phyloP scores from a whole-genome alignment of 2,797 vertebrate genomes.

The Zenarchopterus dispar region DNA sequence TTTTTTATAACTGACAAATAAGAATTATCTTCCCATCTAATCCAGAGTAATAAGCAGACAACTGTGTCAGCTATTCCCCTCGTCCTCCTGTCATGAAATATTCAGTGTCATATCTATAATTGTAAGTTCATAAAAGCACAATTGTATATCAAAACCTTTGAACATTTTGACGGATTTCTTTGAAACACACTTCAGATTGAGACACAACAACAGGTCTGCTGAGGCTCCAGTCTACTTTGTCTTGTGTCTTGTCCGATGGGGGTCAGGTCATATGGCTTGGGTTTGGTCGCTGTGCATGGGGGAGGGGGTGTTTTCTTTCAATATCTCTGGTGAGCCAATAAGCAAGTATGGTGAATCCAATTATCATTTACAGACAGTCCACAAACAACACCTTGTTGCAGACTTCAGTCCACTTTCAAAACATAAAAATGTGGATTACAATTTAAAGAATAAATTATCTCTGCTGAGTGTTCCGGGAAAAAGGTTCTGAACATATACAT shows the following conservation, averaged over 20 bases:
- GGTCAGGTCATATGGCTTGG: conserved; percentile 71
- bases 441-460: neutral
- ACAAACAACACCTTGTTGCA: conserved; percentile 31
- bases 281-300: conserved; percentile 50
- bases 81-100: neutral
- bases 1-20: neutral
- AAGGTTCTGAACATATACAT: too few relatives aligned
- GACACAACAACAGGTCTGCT: conserved; percentile 42
- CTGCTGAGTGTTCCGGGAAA: too few relatives aligned
- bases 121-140: neutral
- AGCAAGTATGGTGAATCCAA: conserved; percentile 74
- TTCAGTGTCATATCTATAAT: neutral
- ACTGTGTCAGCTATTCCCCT: conserved; percentile 18
- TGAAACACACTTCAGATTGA: conserved; percentile 16
- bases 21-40: conserved; percentile 9
- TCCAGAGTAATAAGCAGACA: conserved; percentile 18
- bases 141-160: neutral
- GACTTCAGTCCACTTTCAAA: conserved; percentile 23
- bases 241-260: conserved; percentile 50
- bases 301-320: conserved; percentile 79
- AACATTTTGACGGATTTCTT: neutral
- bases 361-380: conserved; percentile 64
- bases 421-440: neutral
- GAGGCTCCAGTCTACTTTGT: conserved; percentile 33
- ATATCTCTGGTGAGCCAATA: conserved; percentile 78